These are phyloP conservation scores for Geodia barretti DNA, from an alignment of 37 sponge, comb jelly and placozoan species.

Conservation along the genomic window DNA sequence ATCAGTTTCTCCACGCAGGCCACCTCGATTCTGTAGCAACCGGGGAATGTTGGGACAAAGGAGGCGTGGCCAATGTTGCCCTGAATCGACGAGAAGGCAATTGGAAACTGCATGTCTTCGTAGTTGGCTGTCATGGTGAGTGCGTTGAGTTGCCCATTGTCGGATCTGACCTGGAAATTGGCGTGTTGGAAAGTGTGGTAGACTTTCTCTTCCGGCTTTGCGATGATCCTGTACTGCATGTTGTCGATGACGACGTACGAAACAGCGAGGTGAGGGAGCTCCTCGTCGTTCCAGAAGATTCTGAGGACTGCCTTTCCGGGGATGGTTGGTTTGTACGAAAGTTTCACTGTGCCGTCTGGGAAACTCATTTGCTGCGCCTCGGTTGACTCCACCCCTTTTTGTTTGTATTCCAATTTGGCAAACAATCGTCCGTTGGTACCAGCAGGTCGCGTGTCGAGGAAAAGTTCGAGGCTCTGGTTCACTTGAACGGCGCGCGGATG, in stretches of 20 bases:
- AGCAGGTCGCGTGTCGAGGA: conserved; percentile 38
- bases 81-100: conserved; percentile 34
- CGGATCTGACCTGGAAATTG: conserved; percentile 36
- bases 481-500: conserved; percentile 22
- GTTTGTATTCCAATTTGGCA: conserved; percentile 43
- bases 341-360: conserved; percentile 26
- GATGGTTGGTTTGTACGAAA: conserved; percentile 43
- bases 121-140: conserved; percentile 61
- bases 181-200: conserved; percentile 47
- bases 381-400: conserved; percentile 15
- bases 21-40: conserved; percentile 64
- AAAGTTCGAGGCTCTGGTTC: conserved; percentile 34
- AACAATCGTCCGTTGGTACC: conserved; percentile 28
- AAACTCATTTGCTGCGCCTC: conserved; percentile 3
- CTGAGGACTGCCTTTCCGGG: conserved; percentile 49
- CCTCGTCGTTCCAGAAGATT: conserved; percentile 48
- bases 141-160: conserved; percentile 20
- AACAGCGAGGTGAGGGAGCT: conserved; percentile 41
- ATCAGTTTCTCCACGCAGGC: conserved; percentile 58
- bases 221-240: conserved; percentile 12
- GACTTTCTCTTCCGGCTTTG: conserved; percentile 27
- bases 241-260: conserved; percentile 54
- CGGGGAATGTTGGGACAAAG: conserved; percentile 69
- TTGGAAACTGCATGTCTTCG: conserved; percentile 45
- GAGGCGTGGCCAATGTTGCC: conserved; percentile 45